Evolutionary conservation across 2,888 invertebrate genomes (phyloP), one percentile per base, ranked within the genome.

Genomic region (Melipona beecheii): DNA sequence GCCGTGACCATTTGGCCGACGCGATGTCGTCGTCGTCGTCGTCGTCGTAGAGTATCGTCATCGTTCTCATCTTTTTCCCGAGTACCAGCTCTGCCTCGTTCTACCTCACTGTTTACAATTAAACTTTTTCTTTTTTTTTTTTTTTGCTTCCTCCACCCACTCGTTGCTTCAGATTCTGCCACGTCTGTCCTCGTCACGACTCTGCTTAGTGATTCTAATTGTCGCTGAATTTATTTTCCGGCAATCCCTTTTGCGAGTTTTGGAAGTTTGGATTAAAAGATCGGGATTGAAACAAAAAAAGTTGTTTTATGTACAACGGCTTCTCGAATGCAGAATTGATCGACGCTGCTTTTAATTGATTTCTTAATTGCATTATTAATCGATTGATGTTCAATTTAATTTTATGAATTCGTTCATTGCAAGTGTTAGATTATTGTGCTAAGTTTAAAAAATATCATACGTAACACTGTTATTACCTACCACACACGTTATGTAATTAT

Each of bases 1-100:
- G 93, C 93, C 93, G 93, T 94, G 94, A 93, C 94, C 93, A 94
- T 94, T 94, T 94, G 93, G 92, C 93, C 93, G 91, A 89, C 91
- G 91, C 89, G 86, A 89, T 91, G 56, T 56, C 56, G 56, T 56
- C 89, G 36, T 43, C 36, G 36, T 43, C 36, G 36, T 43, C 89
- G 36, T 43, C 43, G 43, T 43, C 43, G 43, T 43, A 77, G 69
- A n/a, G 52, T 84, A 84, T 89, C 83, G 87, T 86, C 87, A 86
- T 87, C 87, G 89, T 89, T 86, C 90, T 90, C 87, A 86, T 89
- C 89, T 89, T 89, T 90, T 90, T 89, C 90, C 89, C 80, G 89
- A 90, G 89, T 86, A 89, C 79, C 89, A 74, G 68, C 31, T 52
- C 81, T 89, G 31, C 85, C 89, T 89, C 91, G 86, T 90, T 83